Percentiles rank a stretch among this genome's conserved stretches.
Conservation (phyloP, 2,797 vertebrate genomes). For the Siniperca undulata region DNA sequence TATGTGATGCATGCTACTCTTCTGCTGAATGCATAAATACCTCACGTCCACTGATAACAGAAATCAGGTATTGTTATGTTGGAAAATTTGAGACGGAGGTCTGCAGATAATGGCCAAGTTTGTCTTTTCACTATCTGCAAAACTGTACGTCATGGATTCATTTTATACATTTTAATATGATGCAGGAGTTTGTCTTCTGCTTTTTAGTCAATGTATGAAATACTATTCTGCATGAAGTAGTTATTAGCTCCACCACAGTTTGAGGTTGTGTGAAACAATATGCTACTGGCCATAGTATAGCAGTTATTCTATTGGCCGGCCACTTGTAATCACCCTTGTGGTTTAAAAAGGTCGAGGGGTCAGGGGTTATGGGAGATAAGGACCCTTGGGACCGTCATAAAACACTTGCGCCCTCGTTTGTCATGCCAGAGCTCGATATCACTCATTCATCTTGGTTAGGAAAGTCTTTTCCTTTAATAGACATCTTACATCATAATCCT, state of each 20-base stretch:
- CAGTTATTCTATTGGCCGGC: constrained; percentile 59
- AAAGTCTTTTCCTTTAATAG: constrained; percentile 73
- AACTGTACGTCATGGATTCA: not conserved
- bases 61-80: not conserved
- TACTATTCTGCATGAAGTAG: not conserved
- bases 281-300: constrained; percentile 55
- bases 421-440: constrained; percentile 78
- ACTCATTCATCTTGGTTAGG: constrained; percentile 81
- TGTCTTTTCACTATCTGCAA: not conserved
- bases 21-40: constrained; percentile 1
- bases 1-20: not conserved
- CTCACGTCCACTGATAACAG: constrained; percentile 8
- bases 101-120: not conserved
- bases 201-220: not conserved
- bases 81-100: not conserved
- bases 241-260: not conserved
- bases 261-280: constrained; percentile 41
- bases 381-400: constrained; percentile 78
- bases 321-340: constrained; percentile 81
- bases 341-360: constrained; percentile 80
- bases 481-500: constrained; percentile 67
- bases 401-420: constrained; percentile 81
- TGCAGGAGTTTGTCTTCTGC: not conserved
- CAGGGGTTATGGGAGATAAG: constrained; percentile 80
- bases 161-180: not conserved